Conservation (phyloP, 1,140 invertebrate genomes). For the Sarcophaga bullata region DNA sequence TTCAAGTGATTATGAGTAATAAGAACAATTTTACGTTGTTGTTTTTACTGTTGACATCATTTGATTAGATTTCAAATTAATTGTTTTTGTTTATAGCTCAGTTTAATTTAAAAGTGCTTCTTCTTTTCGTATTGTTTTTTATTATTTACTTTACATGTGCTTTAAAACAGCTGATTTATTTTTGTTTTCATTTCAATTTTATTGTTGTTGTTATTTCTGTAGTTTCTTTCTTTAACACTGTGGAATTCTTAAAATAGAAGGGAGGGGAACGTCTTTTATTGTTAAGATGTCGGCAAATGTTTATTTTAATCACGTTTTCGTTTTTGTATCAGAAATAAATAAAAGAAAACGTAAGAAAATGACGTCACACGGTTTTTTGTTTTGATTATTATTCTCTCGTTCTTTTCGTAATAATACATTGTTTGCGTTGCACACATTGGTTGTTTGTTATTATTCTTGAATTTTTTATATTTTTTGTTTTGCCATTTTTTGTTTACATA, state of each 20-base stretch:
- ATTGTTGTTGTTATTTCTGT: not conserved
- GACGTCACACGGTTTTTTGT: slow-evolving; percentile 27
- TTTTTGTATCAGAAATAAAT: not conserved
- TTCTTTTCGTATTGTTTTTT: not conserved
- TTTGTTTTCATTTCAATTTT: slow-evolving; percentile 3
- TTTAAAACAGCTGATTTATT: slow-evolving; percentile 13
- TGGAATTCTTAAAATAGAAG: not conserved
- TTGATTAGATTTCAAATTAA: not conserved
- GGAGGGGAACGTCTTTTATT: not conserved
- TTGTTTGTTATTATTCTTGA: not conserved
- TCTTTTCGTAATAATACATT: not conserved
- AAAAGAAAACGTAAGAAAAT: slow-evolving; percentile 3
- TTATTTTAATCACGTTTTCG: not conserved
- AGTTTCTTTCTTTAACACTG: not conserved
- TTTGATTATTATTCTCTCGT: not conserved
- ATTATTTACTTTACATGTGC: not conserved
- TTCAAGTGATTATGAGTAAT: no score
- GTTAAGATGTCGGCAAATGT: not conserved
- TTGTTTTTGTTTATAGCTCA: not conserved
- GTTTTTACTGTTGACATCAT: not conserved
- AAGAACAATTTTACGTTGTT: not conserved
- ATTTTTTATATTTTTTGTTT: not conserved
- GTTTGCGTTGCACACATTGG: not conserved
- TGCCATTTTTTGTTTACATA: not conserved
- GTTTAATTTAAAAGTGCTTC: no score